Evolutionary conservation across 2,113 vertebrate species (phyloP), one percentile per base, ranked within the genome.

Genomic region (Formicarius rufipectus): DNA sequence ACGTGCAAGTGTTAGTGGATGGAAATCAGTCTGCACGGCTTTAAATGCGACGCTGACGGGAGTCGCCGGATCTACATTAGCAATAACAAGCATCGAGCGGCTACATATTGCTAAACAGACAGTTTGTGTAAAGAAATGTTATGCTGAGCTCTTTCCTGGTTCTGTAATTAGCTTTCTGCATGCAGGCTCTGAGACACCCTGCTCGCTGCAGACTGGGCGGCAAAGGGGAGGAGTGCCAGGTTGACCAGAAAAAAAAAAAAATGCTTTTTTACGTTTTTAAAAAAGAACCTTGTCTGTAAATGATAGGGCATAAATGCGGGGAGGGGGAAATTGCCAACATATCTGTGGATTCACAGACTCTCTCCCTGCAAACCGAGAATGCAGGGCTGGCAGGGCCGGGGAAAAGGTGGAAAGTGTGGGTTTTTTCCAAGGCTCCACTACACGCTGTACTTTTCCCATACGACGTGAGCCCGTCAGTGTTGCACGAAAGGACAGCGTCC

Each of bases 91-190:
- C 84, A 93, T 82, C 73, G 91, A 92, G 84, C 73, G 39, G 71
- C 74, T 87, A 58, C 90, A 33, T 28, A 80, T 76, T 79, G 95
- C 95, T 95, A 82, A 83, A 86, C 77, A 95, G 23, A 62, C 62
- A 89, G 16, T 86, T 92, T 52, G 93, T 95, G 91, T 64, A 39
- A 71, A 89, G 81, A 95, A 94, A 94, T 91, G 72, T 87, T 92
- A 90, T 9, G 80, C 85, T 83, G 91, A 90, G 74, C 85, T 62
- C 64, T 88, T 90, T 68, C 63, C 63, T 47, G 77, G 35, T 81
- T 96, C 93, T 93, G 64, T 52, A 90, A 90, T 86, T 82, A 85
- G 67, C 72, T 83, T 66, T 92, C 77, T 35, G 49, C 37, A 8
- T 68, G 35, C 85, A 62, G 94, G 31, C 73, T 91, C 73, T 72